Evolutionary conservation across 1,140 invertebrate genomes (phyloP), one percentile per base, ranked within the genome.

Genomic region (Lasioglossum baleicum): DNA sequence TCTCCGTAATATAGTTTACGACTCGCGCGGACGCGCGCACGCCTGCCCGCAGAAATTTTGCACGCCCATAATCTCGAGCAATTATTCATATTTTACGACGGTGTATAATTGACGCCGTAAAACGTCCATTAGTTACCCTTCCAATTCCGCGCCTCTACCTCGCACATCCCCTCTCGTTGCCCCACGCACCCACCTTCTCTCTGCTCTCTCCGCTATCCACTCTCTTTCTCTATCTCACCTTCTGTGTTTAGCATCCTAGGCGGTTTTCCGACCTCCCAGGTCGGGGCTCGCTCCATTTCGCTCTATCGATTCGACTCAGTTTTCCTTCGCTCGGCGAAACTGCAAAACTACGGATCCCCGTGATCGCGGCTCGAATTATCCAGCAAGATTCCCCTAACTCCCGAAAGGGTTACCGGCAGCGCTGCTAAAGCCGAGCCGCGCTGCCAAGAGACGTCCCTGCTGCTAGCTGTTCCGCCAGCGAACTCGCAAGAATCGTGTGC

Each of bases 11-110:
- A 83, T 87, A 87, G 84, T 90, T 87, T 85, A 86, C 76, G 83
- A 82, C 42, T 75, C 51, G 53, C 56, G 0, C 40, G 51, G 20
- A 61, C n/a, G 26, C 72, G 63, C 74, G 58, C 66, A 51, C 71
- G 80, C 56, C 56, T 7, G 63, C 74, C 71, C 84, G 69, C 56
- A 75, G 83, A 82, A 88, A 89, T 87, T 87, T 85, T 74, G 78
- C 83, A 80, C 81, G 74, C 40, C 77, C 83, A 86, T 90, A 91
- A 91, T 90, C 85, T 83, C 80, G 61, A 65, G 82, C 89, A 87
- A 90, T 90, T 91, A 90, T 89, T 91, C 89, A 91, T 90, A 89
- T 91, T 92, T 92, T 90, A 91, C 83, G 85, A 84, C 83, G 82
- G 75, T 87, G 85, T 90, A 88, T 90, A 90, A 90, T 89, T 90